Base-by-base conservation (phyloP, 1,140 invertebrate genomes). In the Acromyrmex heyeri region DNA sequence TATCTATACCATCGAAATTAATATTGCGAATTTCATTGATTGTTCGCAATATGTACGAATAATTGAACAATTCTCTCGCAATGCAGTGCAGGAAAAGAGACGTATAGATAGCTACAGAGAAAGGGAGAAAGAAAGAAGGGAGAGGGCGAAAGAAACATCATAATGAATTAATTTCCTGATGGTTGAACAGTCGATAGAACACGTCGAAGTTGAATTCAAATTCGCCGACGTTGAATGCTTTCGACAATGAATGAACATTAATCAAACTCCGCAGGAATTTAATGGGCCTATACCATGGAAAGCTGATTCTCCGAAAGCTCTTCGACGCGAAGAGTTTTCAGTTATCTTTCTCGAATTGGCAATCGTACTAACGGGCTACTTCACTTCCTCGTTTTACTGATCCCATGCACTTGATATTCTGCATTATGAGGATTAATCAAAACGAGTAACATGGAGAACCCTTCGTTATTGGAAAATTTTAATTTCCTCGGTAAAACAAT, bases 121-220 rank as follows among this genome's bases (percentile, higher is more conserved):
- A 24, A 34, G 27, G 48, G 24, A 61, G 55, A 72, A 27, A 18
- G 61, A 75, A 14, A 27, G 44, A 50, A 27, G 38, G 48, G 30
- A 34, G 16, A 73, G 34, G 27, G 24, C 61, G 55, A 61, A 55
- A 65, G 50, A 57, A 59, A 59, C 2, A 16, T 14, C 50, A 55
- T 34, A 67, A 82, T 48, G 75, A 83, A 86, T 59, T 83, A 83
- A 83, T 83, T 83, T 83, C 69, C 79, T 75, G 55, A 75, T 77
- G 75, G 24, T 34, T 64, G 24, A 73, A 82, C 72, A 75, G 59
- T 79, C 81, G 62, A 81, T 86, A 34, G 61, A 86, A 86, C 34
- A 65, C 62, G 48, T 86, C 24, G 62, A 24, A 50, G 21, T 65
- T 67, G 76, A 18, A 67, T 85, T 70, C 78, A 72, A 62, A 53